Conservation (phyloP, 1,140 invertebrate genomes). For the Cotesia vestalis region DNA sequence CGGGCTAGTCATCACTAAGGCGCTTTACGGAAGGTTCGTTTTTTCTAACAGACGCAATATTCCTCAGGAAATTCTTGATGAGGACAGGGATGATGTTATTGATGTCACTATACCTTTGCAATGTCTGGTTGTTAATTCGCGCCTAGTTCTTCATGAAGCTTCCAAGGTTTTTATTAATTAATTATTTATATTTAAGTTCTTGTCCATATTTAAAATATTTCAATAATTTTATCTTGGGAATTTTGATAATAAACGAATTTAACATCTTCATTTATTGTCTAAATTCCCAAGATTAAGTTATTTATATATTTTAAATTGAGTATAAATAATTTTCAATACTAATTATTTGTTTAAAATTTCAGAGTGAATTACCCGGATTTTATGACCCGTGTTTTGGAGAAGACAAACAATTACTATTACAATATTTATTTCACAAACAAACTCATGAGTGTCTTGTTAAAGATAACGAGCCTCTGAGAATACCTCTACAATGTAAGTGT, state of each 20-base stretch:
- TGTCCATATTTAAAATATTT: too few relatives aligned
- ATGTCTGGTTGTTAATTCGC: slow-evolving; percentile 91
- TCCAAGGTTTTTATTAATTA: slow-evolving; percentile 77
- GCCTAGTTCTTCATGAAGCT: slow-evolving; percentile 83
- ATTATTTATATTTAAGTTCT: slow-evolving; percentile 24
- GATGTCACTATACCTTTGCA: slow-evolving; percentile 94
- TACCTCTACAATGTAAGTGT: slow-evolving; percentile 76
- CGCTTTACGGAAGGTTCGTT: slow-evolving; percentile 80
- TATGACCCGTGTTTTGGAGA: slow-evolving; percentile 96
- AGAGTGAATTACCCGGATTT: slow-evolving; percentile 95
- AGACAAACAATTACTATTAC: slow-evolving; percentile 86
- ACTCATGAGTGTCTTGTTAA: slow-evolving; percentile 81
- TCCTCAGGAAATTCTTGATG: slow-evolving; percentile 52
- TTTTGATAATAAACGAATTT: too few relatives aligned
- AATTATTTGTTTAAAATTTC: slow-evolving; percentile 50
- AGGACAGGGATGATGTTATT: slow-evolving; percentile 73
- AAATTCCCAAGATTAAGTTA: too few relatives aligned
- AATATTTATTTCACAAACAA: slow-evolving; percentile 85
- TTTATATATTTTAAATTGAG: too few relatives aligned
- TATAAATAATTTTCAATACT: slow-evolving; percentile 11
- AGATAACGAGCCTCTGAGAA: slow-evolving; percentile 80
- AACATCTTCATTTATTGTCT: too few relatives aligned
- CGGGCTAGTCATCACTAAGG: slow-evolving; percentile 87
- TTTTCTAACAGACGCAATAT: slow-evolving; percentile 51
- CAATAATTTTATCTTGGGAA: too few relatives aligned